Evolutionary conservation across 2,888 invertebrate species (phyloP), one percentile per base, ranked within the genome.

Genomic region (Creontiades dilutus): DNA sequence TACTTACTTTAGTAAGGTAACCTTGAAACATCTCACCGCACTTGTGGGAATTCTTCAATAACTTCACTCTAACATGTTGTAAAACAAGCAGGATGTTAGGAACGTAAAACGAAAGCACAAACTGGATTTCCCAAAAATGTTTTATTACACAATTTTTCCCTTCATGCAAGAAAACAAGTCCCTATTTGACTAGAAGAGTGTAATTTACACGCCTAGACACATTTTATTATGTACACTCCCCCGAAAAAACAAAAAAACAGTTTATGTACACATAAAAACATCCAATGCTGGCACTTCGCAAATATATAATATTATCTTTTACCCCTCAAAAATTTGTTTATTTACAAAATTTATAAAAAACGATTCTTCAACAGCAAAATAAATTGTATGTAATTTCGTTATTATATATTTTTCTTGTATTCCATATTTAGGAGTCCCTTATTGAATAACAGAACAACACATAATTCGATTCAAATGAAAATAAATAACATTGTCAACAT

Each of bases 141-240:
- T 78, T 78, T 78, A 46, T 78, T 78, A 46, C 78, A 78, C 2
- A n/a, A 78, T 82, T 82, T 47, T 81, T 61, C 82, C 48, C 47
- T 52, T 82, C 27, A 52, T 52, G 27, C 82, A 82, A n/a, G 47
- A 82, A 82, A 82, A 82, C 81, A 19, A 46, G 37, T 68, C 47
- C 75, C 46, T 75, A 75, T 86, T 85, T 86, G 86, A 86, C 86
- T 86, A 86, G 86, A 86, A 68, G 86, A 86, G 86, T 86, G 75
- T 86, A 75, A n/a, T 75, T 47, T 47, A 86, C 68, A 86, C 86
- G 46, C 86, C 37, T 47, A 37, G 37, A 86, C 68, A 86, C 86
- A 86, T 75, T 37, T 75, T 86, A 28, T 85, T 86, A 86, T 86
- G 75, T 86, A 82, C 82, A 82, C 52, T 82, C 52, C 82, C 52